A percentile compares a stretch with the other conserved stretches of the same genome.
phyloP scores from a whole-genome alignment of 1,140 invertebrate species.

The Rhagoletis pomonella region DNA sequence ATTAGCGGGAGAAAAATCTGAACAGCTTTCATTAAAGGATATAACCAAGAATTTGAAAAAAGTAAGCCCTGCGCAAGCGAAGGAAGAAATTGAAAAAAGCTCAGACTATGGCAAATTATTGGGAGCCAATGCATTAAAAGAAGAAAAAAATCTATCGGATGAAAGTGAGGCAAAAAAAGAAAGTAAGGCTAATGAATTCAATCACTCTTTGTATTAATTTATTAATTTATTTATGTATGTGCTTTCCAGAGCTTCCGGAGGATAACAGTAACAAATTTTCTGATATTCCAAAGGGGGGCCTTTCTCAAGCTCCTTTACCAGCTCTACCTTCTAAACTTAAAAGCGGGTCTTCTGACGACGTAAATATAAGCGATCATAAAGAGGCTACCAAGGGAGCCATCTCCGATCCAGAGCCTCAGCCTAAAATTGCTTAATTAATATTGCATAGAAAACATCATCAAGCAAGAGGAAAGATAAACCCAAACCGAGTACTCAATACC shows the following conservation, averaged over 20 bases:
- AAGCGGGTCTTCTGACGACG: background rate
- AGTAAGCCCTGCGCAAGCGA: background rate
- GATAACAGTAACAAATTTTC: background rate
- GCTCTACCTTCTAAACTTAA: background rate
- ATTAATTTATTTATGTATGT: background rate
- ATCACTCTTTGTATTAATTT: background rate
- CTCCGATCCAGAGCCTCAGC: background rate
- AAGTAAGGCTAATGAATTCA: background rate
- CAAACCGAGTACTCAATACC: background rate
- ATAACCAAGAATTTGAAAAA: background rate
- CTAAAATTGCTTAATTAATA: background rate
- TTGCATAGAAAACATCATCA: background rate
- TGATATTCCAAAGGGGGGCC: background rate
- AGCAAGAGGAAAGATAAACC: background rate
- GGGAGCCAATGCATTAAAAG: slow-evolving; percentile 51
- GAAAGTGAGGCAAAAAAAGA: background rate
- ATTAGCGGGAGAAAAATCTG: slow-evolving; percentile 54
- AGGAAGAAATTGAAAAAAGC: slow-evolving; percentile 62
- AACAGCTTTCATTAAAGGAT: slow-evolving; percentile 57
- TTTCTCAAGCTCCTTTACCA: background rate
- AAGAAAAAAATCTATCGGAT: background rate
- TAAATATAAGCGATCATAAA: background rate
- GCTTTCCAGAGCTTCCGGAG: background rate
- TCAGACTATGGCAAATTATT: slow-evolving; percentile 36
- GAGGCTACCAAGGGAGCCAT: background rate